These are phyloP conservation scores for Centropus unirufus DNA, from an alignment of 2,113 vertebrate genomes.

Conservation along the genomic window DNA sequence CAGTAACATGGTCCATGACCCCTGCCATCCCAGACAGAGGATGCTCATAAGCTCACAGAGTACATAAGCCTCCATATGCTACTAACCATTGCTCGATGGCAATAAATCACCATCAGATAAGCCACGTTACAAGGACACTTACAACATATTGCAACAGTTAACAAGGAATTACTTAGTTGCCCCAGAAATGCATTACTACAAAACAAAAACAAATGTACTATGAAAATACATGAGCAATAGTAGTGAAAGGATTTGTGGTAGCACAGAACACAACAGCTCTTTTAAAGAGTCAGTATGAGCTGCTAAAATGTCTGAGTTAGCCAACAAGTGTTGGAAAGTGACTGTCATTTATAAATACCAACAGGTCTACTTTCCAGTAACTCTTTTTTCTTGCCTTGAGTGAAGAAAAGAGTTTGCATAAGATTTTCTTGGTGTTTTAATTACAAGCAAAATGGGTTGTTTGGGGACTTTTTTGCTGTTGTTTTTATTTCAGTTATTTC, in stretches of 20 bases:
- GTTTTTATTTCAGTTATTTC: neutral
- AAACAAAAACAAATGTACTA: fast-evolving
- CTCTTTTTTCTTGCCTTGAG: neutral
- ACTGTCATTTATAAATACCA: neutral
- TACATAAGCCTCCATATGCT: fast-evolving
- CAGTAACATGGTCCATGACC: neutral
- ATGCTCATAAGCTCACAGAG: neutral
- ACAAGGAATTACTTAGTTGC: neutral
- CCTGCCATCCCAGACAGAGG: neutral
- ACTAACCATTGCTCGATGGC: neutral
- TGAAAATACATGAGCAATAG: neutral
- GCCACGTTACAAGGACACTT: neutral
- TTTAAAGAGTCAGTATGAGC: neutral
- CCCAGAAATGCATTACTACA: neutral
- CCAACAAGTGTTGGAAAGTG: neutral
- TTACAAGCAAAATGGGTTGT: neutral
- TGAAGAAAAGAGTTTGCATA: neutral
- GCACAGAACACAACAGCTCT: neutral
- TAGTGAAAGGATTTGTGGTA: neutral
- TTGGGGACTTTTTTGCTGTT: neutral
- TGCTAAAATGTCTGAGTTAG: neutral
- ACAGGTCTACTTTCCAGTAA: neutral
- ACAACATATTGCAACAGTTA: neutral
- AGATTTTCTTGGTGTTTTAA: neutral
- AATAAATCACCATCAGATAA: neutral